A percentile compares a stretch with the other conserved stretches of the same genome.
Conservation (phyloP, 2,888 invertebrate species). For the Eristalinus sepulchralis region DNA sequence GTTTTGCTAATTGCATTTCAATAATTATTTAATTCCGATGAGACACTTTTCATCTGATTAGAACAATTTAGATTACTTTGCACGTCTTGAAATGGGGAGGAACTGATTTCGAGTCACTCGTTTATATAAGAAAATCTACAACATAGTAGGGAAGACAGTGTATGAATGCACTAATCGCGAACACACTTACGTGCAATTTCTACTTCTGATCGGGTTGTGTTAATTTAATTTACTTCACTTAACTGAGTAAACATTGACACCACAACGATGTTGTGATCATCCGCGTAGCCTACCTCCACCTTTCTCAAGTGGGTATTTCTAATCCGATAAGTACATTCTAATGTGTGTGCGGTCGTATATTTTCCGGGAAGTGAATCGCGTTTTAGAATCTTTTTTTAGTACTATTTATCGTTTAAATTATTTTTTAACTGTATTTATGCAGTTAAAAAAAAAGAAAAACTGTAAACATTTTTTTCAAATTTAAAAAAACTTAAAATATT, state of each 20-base stretch:
- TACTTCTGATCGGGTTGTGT: slow-evolving; percentile 18
- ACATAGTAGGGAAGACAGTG: background rate
- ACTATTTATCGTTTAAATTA: background rate
- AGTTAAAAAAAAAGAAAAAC: too few species aligned
- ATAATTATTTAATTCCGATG: background rate
- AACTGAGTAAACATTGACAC: slow-evolving; percentile 25
- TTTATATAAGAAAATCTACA: slow-evolving; percentile 21
- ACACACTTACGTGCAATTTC: slow-evolving; percentile 18
- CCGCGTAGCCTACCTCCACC: background rate
- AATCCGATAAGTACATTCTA: slow-evolving; percentile 11
- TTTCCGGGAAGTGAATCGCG: background rate
- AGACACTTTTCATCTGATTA: background rate
- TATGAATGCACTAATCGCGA: slow-evolving; percentile 1
- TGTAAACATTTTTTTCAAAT: too few species aligned
- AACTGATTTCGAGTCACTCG: slow-evolving; percentile 8
- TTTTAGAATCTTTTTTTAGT: background rate
- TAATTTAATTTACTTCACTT: slow-evolving; percentile 40
- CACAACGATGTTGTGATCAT: background rate
- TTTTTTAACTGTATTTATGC: too few species aligned
- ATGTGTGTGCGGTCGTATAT: background rate
- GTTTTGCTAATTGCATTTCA: background rate
- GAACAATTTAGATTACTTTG: background rate
- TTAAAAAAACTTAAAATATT: too few species aligned
- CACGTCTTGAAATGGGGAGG: background rate
- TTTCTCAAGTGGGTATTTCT: slow-evolving; percentile 11